Percentiles rank a stretch among this genome's conserved stretches.
Conservation (phyloP, 2,797 vertebrate species). For the Podarcis lilfordi region DNA sequence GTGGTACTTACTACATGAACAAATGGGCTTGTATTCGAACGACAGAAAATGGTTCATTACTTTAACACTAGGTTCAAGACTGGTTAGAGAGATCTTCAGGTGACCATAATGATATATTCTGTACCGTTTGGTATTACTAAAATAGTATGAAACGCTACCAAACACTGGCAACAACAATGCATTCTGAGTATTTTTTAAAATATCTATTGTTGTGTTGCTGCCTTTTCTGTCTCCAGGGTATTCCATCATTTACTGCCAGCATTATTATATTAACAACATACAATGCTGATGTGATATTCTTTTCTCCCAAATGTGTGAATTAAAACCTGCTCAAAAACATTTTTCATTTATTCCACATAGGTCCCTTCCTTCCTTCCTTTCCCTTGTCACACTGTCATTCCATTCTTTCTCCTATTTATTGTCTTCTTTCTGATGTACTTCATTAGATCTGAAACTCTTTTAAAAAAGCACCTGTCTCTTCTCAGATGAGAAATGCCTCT, state of each 20-base stretch:
- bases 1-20: neutral
- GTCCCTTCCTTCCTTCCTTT: constrained; percentile 51
- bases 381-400: constrained; percentile 44
- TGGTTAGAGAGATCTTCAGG: constrained; percentile 24
- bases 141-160: constrained; percentile 22
- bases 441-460: neutral
- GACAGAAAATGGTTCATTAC: neutral
- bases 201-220: constrained; percentile 2
- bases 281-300: constrained; percentile 47
- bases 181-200: constrained; percentile 9
- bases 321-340: constrained; percentile 49
- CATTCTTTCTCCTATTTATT: constrained; percentile 54
- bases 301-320: constrained; percentile 55
- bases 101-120: neutral
- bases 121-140: neutral
- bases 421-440: neutral
- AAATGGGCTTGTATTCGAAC: neutral
- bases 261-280: constrained; percentile 49
- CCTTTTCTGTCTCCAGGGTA: constrained; percentile 48
- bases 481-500: neutral
- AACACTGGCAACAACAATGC: constrained; percentile 11
- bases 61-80: constrained; percentile 2
- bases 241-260: constrained; percentile 47
- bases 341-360: constrained; percentile 42
- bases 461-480: neutral